Conservation (phyloP, 2,888 invertebrate species). For the Lingula anatina region DNA sequence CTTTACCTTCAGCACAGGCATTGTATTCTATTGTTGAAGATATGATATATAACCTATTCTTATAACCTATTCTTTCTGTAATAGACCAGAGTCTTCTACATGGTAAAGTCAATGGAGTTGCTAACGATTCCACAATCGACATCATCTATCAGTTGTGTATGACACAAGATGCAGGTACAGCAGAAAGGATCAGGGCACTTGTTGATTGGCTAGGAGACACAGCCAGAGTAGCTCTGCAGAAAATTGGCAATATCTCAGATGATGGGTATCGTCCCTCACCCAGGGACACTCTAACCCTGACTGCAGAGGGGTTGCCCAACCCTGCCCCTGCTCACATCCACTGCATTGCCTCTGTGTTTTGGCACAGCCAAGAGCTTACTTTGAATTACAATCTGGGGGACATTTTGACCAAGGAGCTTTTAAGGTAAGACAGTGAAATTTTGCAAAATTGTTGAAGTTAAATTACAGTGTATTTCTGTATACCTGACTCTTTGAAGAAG, state of each 20-base stretch:
- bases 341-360: conserved; percentile 75
- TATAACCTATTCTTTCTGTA: too few species aligned
- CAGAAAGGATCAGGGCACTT: conserved; percentile 53
- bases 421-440: conserved; percentile 64
- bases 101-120: conserved; percentile 44
- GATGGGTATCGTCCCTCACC: conserved; percentile 16
- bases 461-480: too few species aligned
- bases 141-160: conserved; percentile 75
- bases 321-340: conserved; percentile 56
- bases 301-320: conserved; percentile 24
- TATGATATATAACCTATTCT: too few species aligned
- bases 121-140: conserved; percentile 68
- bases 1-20: too few species aligned
- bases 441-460: too few species aligned
- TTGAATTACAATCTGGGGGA: conserved; percentile 59
- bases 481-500: too few species aligned
- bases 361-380: conserved; percentile 56
- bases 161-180: conserved; percentile 55
- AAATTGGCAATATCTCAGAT: conserved; percentile 15
- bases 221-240: conserved; percentile 48
- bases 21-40: too few species aligned
- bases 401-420: conserved; percentile 69
- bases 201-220: conserved; percentile 69
- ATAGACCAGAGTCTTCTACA: too few species aligned
- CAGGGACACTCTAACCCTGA: neutral